Base-by-base conservation (phyloP, 2,888 invertebrate genomes). In the Nowickia ferox region DNA sequence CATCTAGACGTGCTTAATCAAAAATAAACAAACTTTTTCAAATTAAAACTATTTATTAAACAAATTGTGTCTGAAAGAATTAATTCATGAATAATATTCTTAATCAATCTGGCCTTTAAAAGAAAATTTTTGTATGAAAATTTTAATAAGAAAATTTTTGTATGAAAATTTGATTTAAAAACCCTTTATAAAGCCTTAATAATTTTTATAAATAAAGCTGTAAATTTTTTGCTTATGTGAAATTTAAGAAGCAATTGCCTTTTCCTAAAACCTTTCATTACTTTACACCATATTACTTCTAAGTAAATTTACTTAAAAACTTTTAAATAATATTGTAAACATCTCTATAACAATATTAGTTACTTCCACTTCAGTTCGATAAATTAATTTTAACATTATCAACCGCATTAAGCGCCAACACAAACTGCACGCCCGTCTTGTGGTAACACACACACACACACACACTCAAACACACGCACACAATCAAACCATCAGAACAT, bases 341-440 rank as follows among this genome's bases (percentile, higher is more conserved):
- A 83, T 66, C 77, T 77, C 30, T 51, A 77, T 65, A 80, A 85
- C 63, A 83, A 76, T 83, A 59, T 87, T 80, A 76, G 65, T 87
- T 80, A 76, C 84, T 84, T 87, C 76, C 83, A 87, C 81, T 84
- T 75, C 71, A 87, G 69, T 87, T 82, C 84, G 87, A 86, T 87
- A 85, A 87, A 87, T 87, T 85, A 84, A 87, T 86, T 87, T 85
- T 79, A 80, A 82, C 76, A 85, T 42, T 77, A 71, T 57, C 77
- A 84, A 30, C 66, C 79, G 74, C 77, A 86, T 65, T 74, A 85
- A 74, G 76, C 57, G 59, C 42, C 22, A 8, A 61, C 63, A 44
- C 59, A 51, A 19, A 63, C n/a, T 71, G 71, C 22, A 42, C 68
- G n/a, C 59, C 19, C 40, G 46, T 59, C 61, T 30, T 38, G n/a